Conservation (phyloP, 2,113 vertebrate species). For the Pollimyrus isidori region DNA sequence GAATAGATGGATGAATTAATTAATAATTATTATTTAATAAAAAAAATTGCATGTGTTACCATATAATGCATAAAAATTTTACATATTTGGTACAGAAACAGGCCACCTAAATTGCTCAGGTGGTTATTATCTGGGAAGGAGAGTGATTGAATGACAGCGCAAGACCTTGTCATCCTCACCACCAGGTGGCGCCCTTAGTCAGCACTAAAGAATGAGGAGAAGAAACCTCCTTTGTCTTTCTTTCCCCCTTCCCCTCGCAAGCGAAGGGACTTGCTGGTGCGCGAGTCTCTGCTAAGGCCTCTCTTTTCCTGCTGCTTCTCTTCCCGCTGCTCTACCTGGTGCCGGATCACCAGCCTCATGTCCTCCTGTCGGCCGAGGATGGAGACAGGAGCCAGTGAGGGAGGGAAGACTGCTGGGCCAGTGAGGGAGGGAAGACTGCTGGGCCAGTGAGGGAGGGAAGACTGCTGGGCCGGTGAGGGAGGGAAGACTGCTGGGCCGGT, state of each 20-base stretch:
- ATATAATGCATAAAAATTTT: neutral
- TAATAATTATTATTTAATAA: neutral
- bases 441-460: too few species aligned
- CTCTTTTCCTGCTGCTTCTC: slow-evolving; percentile 32
- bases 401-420: neutral
- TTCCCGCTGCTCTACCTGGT: slow-evolving; percentile 54
- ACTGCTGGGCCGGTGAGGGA: too few species aligned
- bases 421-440: too few species aligned
- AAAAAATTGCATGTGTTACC: neutral
- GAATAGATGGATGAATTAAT: neutral
- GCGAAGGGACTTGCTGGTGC: slow-evolving; percentile 53
- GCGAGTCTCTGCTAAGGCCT: slow-evolving; percentile 42
- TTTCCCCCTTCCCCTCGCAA: slow-evolving; percentile 48
- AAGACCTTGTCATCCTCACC: neutral
- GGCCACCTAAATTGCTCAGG: neutral
- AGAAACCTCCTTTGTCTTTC: slow-evolving; percentile 50
- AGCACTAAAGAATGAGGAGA: slow-evolving; percentile 57
- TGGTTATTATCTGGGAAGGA: neutral
- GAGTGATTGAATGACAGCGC: too few species aligned
- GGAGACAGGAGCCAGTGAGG: neutral
- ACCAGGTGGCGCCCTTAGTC: slow-evolving; percentile 32
- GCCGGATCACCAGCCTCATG: slow-evolving; percentile 63
- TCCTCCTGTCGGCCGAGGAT: slow-evolving; percentile 52
- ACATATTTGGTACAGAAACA: neutral
- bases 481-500: too few species aligned